Base-by-base conservation (phyloP, 1,140 invertebrate species). In the Habropoda laboriosa region DNA sequence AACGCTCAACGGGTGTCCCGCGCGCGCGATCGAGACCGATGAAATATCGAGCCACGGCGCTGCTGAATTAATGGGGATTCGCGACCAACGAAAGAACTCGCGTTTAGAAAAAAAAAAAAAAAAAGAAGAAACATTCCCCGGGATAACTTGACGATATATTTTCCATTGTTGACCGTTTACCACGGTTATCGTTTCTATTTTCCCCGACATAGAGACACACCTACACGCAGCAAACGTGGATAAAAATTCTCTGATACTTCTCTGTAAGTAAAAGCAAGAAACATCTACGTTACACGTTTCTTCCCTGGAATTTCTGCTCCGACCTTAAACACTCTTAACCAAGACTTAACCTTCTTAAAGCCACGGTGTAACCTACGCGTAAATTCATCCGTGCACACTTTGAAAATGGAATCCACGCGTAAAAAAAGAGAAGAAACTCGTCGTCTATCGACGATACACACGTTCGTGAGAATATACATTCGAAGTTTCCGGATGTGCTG, bases 401-500 rank as follows among this genome's bases (percentile, higher is more conserved):
- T 5, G 12, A 6, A 10, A 30, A 18, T 27, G 55, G 55, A 57
- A 57, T 32, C 16, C 55, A 18, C 55, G n/a, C n/a, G n/a, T n/a
- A n/a, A n/a, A n/a, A n/a, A n/a, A n/a, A n/a, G n/a, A n/a, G 16
- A 21, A 21, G 21, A 24, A 24, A 18, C 1, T 45, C 42, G 21
- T 27, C 38, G 68, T 55, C 35, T 64, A 74, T 64, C 35, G 72
- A 32, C n/a, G 47, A 16, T 55, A 58, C n/a, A n/a, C n/a, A n/a
- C n/a, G n/a, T n/a, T 71, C 68, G 53, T 13, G 47, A 18, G n/a
- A n/a, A n/a, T n/a, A 21, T 27, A 0, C 53, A 4, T 1, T 55
- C 18, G 24, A 8, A 40, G 32, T 76, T 76, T 67, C 40, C 63
- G 49, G 63, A 67, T 55, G n/a, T n/a, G n/a, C n/a, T n/a, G n/a